Base-by-base conservation (phyloP, 2,797 vertebrate species). In the Leucoraja ocellata region DNA sequence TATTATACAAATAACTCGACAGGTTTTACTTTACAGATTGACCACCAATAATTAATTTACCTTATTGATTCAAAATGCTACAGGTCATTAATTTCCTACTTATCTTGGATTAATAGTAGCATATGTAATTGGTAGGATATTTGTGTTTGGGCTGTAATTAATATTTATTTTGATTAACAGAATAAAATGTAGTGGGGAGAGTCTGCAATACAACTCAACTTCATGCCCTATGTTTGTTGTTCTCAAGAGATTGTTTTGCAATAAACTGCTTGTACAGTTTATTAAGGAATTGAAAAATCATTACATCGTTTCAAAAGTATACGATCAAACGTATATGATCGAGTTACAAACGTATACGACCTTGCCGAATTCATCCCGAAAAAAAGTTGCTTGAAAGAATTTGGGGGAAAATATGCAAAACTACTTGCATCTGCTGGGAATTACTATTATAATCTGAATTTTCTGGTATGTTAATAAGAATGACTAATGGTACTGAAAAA, bases 151-250 rank as follows among this genome's bases (percentile, higher is more conserved):
- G 54, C 25, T 61, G 83, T 11, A 61, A 63, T 61, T 80, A 80
- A 86, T 61, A 86, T 25, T 80, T 80, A 39, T 39, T 32, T 54
- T 84, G 58, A 63, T 28, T 2, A 25, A 11, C 81, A 84, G 46
- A 84, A 86, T 11, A 63, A n/a, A 63, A 86, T 86, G 28, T 63
- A 28, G 80, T 83, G 80, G 39, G 80, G 83, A 86, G 83, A 61
- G 54, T 61, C 28, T 25, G 54, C 46, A 4, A 46, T 46, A 46
- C 46, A 46, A 46, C 46, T 46, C 46, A 3, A 46, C 46, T 46
- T 46, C 46, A 46, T 46, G 46, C 46, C 46, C 2, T 46, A 46
- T 4, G 84, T 88, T 88, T 88, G 84, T 4, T 32, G 23, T 65
- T 28, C 84, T 32, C 84, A 88, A 28, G 81, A 61, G 81, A 46